Percentiles rank a stretch among this genome's conserved stretches.
These are phyloP conservation scores for Ophioninae sp. DNA, from an alignment of 2,888 invertebrate genomes.

Conservation along the genomic window DNA sequence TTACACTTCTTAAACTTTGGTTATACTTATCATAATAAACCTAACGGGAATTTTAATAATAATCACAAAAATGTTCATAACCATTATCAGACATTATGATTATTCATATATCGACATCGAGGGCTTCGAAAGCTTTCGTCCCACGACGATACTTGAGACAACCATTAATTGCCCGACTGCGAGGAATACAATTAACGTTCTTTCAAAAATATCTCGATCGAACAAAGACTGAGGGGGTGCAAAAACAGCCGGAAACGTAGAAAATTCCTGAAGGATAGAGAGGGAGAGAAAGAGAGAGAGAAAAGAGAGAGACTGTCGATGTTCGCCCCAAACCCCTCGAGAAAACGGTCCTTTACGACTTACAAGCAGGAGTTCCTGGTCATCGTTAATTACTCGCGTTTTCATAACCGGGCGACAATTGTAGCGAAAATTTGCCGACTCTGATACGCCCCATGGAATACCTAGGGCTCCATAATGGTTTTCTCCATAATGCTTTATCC, in stretches of 20 bases:
- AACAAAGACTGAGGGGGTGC: background rate
- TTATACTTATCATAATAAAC: too few relatives aligned
- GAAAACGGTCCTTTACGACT: constrained; percentile 12
- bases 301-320: background rate
- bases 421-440: constrained; percentile 24
- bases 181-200: too few relatives aligned
- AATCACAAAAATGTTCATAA: too few relatives aligned
- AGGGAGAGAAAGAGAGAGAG: background rate
- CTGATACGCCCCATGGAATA: background rate
- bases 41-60: too few relatives aligned
- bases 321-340: constrained; percentile 8
- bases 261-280: too few relatives aligned
- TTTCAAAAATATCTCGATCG: background rate
- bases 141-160: too few relatives aligned
- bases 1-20: too few relatives aligned
- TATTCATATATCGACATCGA: too few relatives aligned
- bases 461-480: background rate
- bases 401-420: constrained; percentile 35
- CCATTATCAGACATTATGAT: too few relatives aligned
- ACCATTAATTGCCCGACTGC: too few relatives aligned
- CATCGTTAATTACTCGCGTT: constrained; percentile 30
- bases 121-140: too few relatives aligned
- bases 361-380: constrained; percentile 8
- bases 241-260: too few relatives aligned
- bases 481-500: background rate